Percentiles rank a stretch among this genome's conserved stretches.
Evolutionary conservation across 1,140 invertebrate genomes (phyloP).

Genomic region (Panagrolaimus sp.): DNA sequence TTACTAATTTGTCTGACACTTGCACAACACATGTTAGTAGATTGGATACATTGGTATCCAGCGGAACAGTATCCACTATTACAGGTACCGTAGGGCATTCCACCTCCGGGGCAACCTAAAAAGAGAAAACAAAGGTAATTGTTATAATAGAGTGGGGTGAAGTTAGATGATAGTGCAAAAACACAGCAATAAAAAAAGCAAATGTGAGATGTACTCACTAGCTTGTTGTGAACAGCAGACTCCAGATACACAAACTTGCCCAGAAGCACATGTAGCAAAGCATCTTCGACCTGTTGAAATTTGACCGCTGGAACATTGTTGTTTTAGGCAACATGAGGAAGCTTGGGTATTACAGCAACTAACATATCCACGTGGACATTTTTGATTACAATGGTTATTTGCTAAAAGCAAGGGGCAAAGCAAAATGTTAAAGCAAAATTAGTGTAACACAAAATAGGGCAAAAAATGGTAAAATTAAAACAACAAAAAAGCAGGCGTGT

Average conservation of each 20-base stretch:
- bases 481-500: neutral
- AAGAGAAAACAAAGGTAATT: no score
- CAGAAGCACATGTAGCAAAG: conserved; percentile 19
- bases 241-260: conserved; percentile 21
- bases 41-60: conserved; percentile 49
- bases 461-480: neutral
- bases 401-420: conserved; percentile 2
- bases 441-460: conserved; percentile 10
- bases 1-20: conserved; percentile 5
- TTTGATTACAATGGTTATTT: neutral
- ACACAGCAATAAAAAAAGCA: neutral
- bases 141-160: no score
- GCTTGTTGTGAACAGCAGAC: conserved; percentile 23
- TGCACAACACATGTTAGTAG: conserved; percentile 47
- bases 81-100: conserved; percentile 46
- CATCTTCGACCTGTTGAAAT: conserved; percentile 17
- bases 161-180: neutral
- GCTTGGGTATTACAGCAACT: conserved; percentile 23
- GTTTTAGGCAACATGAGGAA: conserved; percentile 22
- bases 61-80: conserved; percentile 42
- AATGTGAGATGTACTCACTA: conserved; percentile 5
- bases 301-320: conserved; percentile 7
- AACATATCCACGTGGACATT: conserved; percentile 23
- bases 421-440: neutral
- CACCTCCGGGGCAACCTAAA: conserved; percentile 46